Base-by-base conservation (phyloP, 2,113 vertebrate species). In the Ochotona curzoniae region DNA sequence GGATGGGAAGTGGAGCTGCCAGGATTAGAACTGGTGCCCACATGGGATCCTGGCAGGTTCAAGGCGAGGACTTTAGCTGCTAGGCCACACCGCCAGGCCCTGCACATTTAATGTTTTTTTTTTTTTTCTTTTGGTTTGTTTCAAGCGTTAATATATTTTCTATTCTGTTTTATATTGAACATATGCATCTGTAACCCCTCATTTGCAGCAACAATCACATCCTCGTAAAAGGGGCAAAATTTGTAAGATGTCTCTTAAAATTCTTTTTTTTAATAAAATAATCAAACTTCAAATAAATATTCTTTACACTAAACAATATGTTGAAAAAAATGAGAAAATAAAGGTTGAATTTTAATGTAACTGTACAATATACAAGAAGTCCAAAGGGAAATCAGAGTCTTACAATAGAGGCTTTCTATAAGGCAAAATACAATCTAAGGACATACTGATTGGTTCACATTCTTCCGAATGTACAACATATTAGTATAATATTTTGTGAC, bases 91-190 rank as follows among this genome's bases (percentile, higher is more conserved):
- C 2, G 13, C 54, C 13, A 20, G 54, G 14, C 54, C 54, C 17
- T 44, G 38, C 38, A 44, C 38, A 44, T 44, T 44, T 44, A 44
- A 44, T 44, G 4, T 44, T 44, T 44, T 44, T 44, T 44, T 44
- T 44, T 44, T 44, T 44, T 44, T 44, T 44, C 3, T n/a, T n/a
- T n/a, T n/a, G n/a, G n/a, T 99, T 99, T 98, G 99, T 99, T 99
- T 99, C 98, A 99, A 99, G 99, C 98, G 98, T 99, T 99, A 99
- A 99, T 99, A 99, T 99, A 99, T 99, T 99, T 99, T 99, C 99
- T 99, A 99, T 99, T 99, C 99, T 99, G 99, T 99, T 98, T 99
- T 98, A 99, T 98, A 99, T 98, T 98, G 98, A 99, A 99, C 98
- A 99, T 99, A 99, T 98, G 98, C 98, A 98, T 99, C 98, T 97